These are phyloP conservation scores for Podarcis siculus DNA, from an alignment of 2,797 vertebrate species.

Conservation along the genomic window DNA sequence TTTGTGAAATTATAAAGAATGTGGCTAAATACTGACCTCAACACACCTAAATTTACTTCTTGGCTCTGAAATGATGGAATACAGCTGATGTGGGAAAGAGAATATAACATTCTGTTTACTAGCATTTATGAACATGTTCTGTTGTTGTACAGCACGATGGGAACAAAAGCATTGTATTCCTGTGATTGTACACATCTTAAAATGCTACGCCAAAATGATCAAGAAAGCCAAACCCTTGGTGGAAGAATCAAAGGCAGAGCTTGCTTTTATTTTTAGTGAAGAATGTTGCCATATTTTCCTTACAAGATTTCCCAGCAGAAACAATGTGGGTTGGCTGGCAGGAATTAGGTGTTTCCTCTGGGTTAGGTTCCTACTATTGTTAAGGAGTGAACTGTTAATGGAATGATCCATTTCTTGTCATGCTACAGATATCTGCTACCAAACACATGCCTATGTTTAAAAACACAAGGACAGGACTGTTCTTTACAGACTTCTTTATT, in stretches of 20 bases:
- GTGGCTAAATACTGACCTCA: background rate
- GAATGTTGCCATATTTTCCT: slow-evolving; percentile 52
- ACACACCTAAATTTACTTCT: background rate
- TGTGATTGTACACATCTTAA: slow-evolving; percentile 32
- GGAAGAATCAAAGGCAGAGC: slow-evolving; percentile 59
- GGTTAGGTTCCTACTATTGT: slow-evolving; percentile 75
- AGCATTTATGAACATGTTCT: slow-evolving; percentile 33
- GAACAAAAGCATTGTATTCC: slow-evolving; percentile 32
- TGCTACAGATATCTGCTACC: slow-evolving; percentile 48
- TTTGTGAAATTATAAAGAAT: background rate
- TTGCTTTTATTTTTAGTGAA: slow-evolving; percentile 64
- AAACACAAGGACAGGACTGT: slow-evolving; percentile 49
- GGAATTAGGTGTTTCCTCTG: slow-evolving; percentile 65
- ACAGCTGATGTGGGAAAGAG: background rate
- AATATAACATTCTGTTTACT: slow-evolving; percentile 29
- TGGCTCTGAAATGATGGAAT: fast-evolving
- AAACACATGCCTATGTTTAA: slow-evolving; percentile 24
- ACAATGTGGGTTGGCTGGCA: slow-evolving; percentile 58
- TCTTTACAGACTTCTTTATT: slow-evolving; percentile 48
- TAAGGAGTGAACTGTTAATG: slow-evolving; percentile 60
- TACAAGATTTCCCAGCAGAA: slow-evolving; percentile 57
- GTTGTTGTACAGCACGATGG: background rate
- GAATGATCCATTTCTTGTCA: slow-evolving; percentile 43
- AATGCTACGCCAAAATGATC: slow-evolving; percentile 47
- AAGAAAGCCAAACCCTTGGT: slow-evolving; percentile 36